Base-by-base conservation (phyloP, 2,888 invertebrate species). In the Drosophila maculinotata region DNA sequence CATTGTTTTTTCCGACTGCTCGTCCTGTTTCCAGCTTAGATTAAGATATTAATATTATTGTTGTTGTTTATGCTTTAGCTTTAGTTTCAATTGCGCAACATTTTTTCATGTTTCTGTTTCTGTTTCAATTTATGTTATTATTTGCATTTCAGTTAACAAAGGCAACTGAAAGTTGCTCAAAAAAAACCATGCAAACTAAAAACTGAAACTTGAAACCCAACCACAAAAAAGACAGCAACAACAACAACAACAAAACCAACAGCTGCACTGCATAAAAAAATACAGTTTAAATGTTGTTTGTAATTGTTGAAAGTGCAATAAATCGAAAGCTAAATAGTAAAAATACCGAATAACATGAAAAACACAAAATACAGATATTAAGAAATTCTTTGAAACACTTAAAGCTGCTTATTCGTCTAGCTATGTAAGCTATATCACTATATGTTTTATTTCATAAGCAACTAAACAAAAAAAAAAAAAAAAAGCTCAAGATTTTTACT, bases 401-500 rank as follows among this genome's bases (percentile, higher is more conserved):
- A 39, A 30, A 44, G 58, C 63, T 72, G 76, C 79, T 81, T 76
- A 60, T 79, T 79, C 69, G 44, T 75, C 71, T 70, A 76, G 60
- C 63, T 69, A 78, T 38, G 52, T 78, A 78, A 70, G 70, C 69
- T 59, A 35, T 67, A 58, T 56, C 48, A 52, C 33, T 51, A 49
- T 60, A 47, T 60, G 28, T 64, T 60, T 60, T 52, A 59, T 31
- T 53, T 53, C 38, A 20, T 53, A 53, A 53, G 52, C 41, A 51
- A 39, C 39, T 31, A 20, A 31, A 33, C 6, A 15, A 30, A 51
- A 30, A 6, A 9, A 12, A 20, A 9, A 8, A 20, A 9, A 33
- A 8, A 20, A 45, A 69, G 31, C 49, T 62, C 52, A 51, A 52
- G 39, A 57, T 20, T 47, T 72, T 62, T 57, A 54, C 54, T 68